phyloP scores from a whole-genome alignment of 2,113 vertebrate genomes.

The human region GRCh38 chr7:8771001-8771500 shows the following conservation, averaged over 20 bases:
- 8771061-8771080: slow-evolving; percentile 25
- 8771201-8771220: neutral
- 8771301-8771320: neutral
- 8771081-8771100: slow-evolving; percentile 10
- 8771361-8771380: neutral
- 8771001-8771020: neutral
- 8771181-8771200: neutral
- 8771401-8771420: neutral
- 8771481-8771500: neutral
- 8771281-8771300: neutral
- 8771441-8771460: neutral
- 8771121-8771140: neutral
- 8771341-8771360: neutral
- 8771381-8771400: neutral
- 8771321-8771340: neutral
- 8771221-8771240: neutral
- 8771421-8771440: neutral
- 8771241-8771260: neutral
- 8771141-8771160: neutral
- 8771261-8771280: neutral
- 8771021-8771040: neutral
- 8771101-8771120: neutral
- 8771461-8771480: neutral
- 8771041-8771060: neutral
- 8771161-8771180: neutral